phyloP scores from a whole-genome alignment of 1,140 invertebrate genomes.

The Aphis gossypii region DNA sequence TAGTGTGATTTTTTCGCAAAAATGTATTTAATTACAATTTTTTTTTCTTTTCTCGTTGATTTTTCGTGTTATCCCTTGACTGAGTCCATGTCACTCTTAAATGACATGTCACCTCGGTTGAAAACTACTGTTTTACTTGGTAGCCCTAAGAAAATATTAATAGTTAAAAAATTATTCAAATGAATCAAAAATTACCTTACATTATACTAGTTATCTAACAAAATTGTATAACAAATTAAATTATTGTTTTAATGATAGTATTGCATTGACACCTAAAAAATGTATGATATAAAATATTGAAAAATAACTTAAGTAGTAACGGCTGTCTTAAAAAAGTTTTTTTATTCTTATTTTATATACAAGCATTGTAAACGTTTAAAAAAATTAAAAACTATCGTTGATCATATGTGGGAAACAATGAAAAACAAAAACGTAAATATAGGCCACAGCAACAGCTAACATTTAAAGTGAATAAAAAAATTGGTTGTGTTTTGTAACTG shows the following conservation, averaged over 20 bases:
- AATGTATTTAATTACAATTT: no score
- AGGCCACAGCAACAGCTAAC: no score
- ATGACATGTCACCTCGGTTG: no score
- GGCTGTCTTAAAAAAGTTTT: neutral
- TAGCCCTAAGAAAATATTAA: neutral
- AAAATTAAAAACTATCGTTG: neutral
- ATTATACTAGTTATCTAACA: no score
- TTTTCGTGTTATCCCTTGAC: no score
- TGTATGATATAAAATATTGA: neutral
- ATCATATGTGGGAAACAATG: neutral
- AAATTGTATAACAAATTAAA: no score
- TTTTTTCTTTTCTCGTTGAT: no score
- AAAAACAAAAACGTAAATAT: neutral
- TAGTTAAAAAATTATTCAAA: neutral
- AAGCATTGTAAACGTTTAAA: neutral
- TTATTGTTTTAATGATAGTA: neutral
- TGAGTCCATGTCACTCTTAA: no score
- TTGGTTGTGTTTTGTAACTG: neutral
- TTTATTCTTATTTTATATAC: neutral
- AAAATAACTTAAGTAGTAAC: neutral
- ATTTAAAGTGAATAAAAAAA: neutral
- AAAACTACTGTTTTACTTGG: no score
- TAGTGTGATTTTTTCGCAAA: no score
- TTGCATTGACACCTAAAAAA: neutral
- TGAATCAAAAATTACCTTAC: neutral